phyloP scores from a whole-genome alignment of 2,113 vertebrate genomes.

The Ariopsis seemanni region DNA sequence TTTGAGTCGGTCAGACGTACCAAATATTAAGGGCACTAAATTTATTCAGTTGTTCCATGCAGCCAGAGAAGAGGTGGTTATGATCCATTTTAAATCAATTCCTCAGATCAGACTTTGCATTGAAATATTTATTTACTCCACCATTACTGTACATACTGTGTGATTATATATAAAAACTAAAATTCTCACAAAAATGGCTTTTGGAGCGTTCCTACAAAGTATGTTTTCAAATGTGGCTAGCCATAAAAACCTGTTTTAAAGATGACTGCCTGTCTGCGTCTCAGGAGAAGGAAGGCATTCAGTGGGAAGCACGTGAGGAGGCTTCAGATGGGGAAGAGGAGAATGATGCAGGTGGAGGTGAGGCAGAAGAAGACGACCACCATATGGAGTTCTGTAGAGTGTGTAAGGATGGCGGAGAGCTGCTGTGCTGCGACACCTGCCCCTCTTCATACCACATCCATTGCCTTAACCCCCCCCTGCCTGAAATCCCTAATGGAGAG shows the following conservation, averaged over 20 bases:
- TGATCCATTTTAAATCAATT: neutral
- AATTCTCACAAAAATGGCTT: neutral
- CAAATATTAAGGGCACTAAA: no score
- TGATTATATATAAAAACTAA: no score
- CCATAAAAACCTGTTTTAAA: neutral
- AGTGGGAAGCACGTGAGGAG: slow-evolving; percentile 97
- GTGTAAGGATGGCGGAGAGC: slow-evolving; percentile 95
- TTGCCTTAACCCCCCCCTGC: slow-evolving; percentile 93
- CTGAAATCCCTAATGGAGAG: slow-evolving; percentile 96
- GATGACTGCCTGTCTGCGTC: no score
- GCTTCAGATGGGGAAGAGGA: slow-evolving; percentile 89
- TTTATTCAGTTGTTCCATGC: no score
- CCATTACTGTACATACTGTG: no score
- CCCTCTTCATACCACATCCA: slow-evolving; percentile 98
- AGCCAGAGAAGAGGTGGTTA: no score
- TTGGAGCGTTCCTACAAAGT: neutral
- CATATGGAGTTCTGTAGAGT: slow-evolving; percentile 99
- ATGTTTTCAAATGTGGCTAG: neutral
- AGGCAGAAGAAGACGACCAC: slow-evolving; percentile 91
- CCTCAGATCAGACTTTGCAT: neutral
- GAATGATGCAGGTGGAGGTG: slow-evolving; percentile 76
- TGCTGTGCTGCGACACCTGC: slow-evolving; percentile 95
- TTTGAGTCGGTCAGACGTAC: no score
- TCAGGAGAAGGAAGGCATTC: slow-evolving; percentile 97
- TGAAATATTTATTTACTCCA: neutral